phyloP scores from a whole-genome alignment of 2,888 invertebrate genomes.

The Mesodorylaimus sp. region DNA sequence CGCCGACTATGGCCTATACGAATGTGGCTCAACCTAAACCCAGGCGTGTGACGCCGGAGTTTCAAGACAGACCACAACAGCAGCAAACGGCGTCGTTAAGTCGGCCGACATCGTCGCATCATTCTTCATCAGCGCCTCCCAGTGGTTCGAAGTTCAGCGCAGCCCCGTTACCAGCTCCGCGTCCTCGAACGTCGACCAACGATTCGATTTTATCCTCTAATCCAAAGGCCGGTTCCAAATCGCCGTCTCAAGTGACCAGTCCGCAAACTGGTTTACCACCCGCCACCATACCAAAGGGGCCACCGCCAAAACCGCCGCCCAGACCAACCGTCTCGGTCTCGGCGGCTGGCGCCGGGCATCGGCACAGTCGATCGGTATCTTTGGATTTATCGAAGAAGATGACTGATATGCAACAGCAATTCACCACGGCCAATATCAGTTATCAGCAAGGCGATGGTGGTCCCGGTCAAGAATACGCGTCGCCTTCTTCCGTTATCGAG shows the following conservation, averaged over 20 bases:
- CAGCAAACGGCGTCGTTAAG: not conserved
- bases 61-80: not conserved
- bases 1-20: not conserved
- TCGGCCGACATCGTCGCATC: not conserved
- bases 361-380: slow-evolving; percentile 22
- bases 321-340: not conserved
- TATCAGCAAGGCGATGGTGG: no score
- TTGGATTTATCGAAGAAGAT: slow-evolving; percentile 16
- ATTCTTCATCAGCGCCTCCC: not conserved
- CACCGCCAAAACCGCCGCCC: slow-evolving; percentile 24
- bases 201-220: no score
- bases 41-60: not conserved
- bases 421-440: not conserved
- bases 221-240: not conserved
- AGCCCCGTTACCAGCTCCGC: not conserved
- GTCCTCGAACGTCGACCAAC: not conserved
- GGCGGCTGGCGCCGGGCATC: not conserved
- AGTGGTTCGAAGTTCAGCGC: not conserved
- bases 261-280: not conserved
- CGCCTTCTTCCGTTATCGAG: no score
- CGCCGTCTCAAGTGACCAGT: not conserved
- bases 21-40: not conserved
- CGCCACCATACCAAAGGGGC: slow-evolving; percentile 16
- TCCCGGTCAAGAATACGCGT: no score
- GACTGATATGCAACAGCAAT: not conserved